Conservation (phyloP, 2,797 vertebrate species). For the Balearica regulorum region DNA sequence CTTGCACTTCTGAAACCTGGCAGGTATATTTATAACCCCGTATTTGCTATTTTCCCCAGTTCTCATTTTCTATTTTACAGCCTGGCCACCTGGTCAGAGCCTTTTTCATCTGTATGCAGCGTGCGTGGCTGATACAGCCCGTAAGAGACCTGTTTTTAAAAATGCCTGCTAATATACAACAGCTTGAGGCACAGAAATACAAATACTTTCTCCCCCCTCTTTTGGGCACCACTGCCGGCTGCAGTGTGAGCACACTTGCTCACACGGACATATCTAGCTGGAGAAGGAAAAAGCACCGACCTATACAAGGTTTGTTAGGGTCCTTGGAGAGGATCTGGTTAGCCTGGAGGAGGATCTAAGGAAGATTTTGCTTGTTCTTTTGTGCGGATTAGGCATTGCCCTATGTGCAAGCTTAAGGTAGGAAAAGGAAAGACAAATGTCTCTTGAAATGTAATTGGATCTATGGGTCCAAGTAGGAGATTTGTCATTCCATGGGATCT, state of each 20-base stretch:
- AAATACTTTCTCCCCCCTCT: background rate
- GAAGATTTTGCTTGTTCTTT: background rate
- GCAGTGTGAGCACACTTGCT: background rate
- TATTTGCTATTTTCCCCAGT: background rate
- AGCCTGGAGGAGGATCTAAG: background rate
- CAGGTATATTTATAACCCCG: background rate
- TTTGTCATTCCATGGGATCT: background rate
- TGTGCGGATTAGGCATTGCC: background rate
- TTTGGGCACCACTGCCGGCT: background rate
- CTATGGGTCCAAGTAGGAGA: background rate
- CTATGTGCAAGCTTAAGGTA: background rate
- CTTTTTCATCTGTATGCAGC: background rate
- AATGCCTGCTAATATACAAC: background rate
- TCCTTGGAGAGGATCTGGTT: background rate
- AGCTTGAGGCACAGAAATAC: background rate
- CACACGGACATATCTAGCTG: accelerated
- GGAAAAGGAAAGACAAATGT: background rate
- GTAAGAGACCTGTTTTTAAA: background rate
- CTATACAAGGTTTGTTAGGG: no score
- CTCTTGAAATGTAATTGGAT: background rate
- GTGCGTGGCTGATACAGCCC: background rate
- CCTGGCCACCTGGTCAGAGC: background rate
- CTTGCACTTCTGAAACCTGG: background rate
- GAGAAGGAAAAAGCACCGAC: background rate
- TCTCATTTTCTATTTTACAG: background rate